Evolutionary conservation across 2,888 invertebrate genomes (phyloP), one percentile per base, ranked within the genome.

Genomic region (Psylliodes chrysocephalus): DNA sequence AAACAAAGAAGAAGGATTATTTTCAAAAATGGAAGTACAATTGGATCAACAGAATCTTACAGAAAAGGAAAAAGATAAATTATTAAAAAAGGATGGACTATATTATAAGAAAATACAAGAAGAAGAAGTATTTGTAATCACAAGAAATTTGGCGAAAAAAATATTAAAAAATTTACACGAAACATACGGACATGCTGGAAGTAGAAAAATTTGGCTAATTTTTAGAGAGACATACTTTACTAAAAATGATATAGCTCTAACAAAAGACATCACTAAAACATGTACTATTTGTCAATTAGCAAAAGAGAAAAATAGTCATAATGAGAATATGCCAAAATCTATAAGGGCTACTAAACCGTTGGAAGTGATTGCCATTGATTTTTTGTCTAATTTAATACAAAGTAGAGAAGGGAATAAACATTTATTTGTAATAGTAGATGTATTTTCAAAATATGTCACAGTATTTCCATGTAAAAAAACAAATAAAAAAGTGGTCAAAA

Each of bases 381-480:
- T 44, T 17, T 14, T 55, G 7, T 30, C 30, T 10, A 44, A 55
- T 18, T 17, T 44, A n/a, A 44, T 55, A 17, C 1, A 12, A 14
- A 55, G 40, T 25, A 3, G 25, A 4, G 3, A 22, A 4, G 22
- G 22, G 6, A 22, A 22, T 6, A 4, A 2, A 4, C 22, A 22
- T 22, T 4, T 22, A 4, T 22, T 22, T 4, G 6, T 22, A 2
- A 22, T 22, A 22, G 22, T 22, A 2, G 22, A 22, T 6, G 17
- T 57, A 2, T 64, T 67, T 51, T 60, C 64, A 52, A 64, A 64
- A 55, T 64, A 44, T 17, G 38, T 55, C 0, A 49, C 55, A 38
- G 3, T 64, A 8, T 64, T 60, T 25, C 19, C 61, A n/a, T n/a
- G n/a, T n/a, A n/a, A n/a, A n/a, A n/a, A n/a, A 25, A 35, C 17